Conservation (phyloP, 2,797 vertebrate genomes). For the Sebastes diploproa region DNA sequence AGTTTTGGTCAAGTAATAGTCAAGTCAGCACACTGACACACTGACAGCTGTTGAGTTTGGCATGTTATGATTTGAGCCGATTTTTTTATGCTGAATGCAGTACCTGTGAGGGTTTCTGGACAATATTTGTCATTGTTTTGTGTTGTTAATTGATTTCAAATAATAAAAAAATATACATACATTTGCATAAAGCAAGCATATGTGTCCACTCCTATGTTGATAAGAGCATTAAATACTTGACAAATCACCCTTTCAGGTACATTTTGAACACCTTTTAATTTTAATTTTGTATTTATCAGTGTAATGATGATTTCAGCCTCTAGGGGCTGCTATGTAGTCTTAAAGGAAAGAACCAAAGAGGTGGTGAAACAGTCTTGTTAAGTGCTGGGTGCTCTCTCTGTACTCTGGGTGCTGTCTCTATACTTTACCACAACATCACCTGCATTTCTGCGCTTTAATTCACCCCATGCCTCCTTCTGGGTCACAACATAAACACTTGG, state of each 20-base stretch:
- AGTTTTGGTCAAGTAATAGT: no score
- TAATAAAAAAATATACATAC: no score
- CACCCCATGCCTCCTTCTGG: not conserved
- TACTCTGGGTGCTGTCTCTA: not conserved
- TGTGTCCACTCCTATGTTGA: no score
- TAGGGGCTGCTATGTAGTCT: conserved; percentile 10
- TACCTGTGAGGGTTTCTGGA: no score
- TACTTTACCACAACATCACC: not conserved
- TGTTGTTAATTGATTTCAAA: no score
- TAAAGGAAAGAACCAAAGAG: not conserved
- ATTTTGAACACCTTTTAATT: not conserved
- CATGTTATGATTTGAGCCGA: no score
- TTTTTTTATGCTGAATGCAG: no score
- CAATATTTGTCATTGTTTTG: no score
- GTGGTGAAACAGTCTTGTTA: not conserved
- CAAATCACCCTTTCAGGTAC: fast-evolving
- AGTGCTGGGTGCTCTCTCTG: not conserved
- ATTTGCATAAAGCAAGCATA: no score
- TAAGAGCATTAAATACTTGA: no score
- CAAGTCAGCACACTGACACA: no score
- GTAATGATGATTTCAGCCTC: not conserved
- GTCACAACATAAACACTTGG: not conserved
- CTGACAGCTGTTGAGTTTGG: no score
- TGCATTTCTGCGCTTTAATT: not conserved
- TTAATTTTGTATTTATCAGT: not conserved